These are phyloP conservation scores for Philopedon plagiatum DNA, from an alignment of 2,888 invertebrate genomes.

Conservation along the genomic window DNA sequence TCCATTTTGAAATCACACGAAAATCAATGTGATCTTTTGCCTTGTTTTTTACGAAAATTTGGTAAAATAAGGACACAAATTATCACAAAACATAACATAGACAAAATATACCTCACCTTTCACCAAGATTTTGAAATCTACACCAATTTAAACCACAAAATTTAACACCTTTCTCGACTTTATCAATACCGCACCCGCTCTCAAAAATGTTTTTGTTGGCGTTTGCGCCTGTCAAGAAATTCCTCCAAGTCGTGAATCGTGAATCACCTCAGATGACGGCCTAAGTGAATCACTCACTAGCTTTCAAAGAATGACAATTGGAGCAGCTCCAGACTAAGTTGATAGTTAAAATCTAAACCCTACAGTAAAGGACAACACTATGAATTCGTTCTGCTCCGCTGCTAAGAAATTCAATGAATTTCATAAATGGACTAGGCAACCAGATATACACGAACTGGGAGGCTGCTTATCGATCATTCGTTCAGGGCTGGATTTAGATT, in stretches of 20 bases:
- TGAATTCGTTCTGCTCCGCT: no score
- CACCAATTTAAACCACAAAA: constrained; percentile 20
- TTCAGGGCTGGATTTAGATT: no score
- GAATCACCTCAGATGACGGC: no score
- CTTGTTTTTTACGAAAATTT: background rate
- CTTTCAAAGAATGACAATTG: background rate
- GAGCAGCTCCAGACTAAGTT: background rate
- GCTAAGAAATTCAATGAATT: background rate
- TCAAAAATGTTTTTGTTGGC: constrained; percentile 13
- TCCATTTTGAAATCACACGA: constrained; percentile 62
- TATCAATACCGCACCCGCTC: constrained; percentile 47
- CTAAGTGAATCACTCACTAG: background rate
- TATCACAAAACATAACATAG: background rate
- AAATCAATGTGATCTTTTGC: constrained; percentile 39
- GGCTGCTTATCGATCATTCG: no score
- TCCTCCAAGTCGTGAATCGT: background rate
- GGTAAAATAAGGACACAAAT: background rate
- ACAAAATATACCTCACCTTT: constrained; percentile 24
- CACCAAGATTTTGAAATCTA: background rate
- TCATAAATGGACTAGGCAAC: background rate
- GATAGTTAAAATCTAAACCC: background rate
- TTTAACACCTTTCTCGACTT: constrained; percentile 16
- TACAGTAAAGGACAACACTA: background rate
- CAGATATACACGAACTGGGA: background rate
- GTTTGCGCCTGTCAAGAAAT: constrained; percentile 24